These are phyloP conservation scores for Drosophila ochracea DNA, from an alignment of 2,888 invertebrate genomes.

Conservation along the genomic window DNA sequence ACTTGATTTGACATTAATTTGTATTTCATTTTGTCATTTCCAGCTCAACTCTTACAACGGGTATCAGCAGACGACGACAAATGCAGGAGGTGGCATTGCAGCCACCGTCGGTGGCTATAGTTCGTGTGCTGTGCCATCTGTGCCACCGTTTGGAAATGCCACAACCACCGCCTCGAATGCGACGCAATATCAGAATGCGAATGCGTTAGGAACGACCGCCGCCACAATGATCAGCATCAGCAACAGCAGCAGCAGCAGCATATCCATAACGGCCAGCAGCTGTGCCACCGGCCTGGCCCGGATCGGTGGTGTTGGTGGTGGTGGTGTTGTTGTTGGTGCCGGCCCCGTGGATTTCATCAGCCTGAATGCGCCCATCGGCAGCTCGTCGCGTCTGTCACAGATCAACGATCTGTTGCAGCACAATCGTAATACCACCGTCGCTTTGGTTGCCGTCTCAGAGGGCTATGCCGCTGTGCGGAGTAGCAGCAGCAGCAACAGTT, in stretches of 20 bases:
- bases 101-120: slow-evolving; percentile 65
- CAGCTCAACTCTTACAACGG: slow-evolving; percentile 58
- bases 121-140: slow-evolving; percentile 81
- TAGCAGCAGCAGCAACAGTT: slow-evolving; percentile 19
- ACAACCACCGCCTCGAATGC: slow-evolving; percentile 79
- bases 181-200: slow-evolving; percentile 66
- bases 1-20: neutral
- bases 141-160: slow-evolving; percentile 79
- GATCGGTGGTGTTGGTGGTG: neutral
- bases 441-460: slow-evolving; percentile 79
- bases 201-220: slow-evolving; percentile 71
- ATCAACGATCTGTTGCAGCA: slow-evolving; percentile 84
- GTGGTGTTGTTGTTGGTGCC: slow-evolving; percentile 1
- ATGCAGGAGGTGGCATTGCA: slow-evolving; percentile 31
- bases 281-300: slow-evolving; percentile 35
- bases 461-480: slow-evolving; percentile 40
- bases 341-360: slow-evolving; percentile 71
- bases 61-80: slow-evolving; percentile 53
- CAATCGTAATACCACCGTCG: slow-evolving; percentile 83
- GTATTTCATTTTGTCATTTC: neutral
- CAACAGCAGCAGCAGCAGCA: slow-evolving; percentile 25
- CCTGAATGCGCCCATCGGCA: slow-evolving; percentile 78
- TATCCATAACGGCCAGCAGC: slow-evolving; percentile 36
- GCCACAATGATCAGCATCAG: slow-evolving; percentile 54
- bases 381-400: slow-evolving; percentile 83